phyloP scores from a whole-genome alignment of 2,888 invertebrate genomes.

The Cylindroiulus punctatus region DNA sequence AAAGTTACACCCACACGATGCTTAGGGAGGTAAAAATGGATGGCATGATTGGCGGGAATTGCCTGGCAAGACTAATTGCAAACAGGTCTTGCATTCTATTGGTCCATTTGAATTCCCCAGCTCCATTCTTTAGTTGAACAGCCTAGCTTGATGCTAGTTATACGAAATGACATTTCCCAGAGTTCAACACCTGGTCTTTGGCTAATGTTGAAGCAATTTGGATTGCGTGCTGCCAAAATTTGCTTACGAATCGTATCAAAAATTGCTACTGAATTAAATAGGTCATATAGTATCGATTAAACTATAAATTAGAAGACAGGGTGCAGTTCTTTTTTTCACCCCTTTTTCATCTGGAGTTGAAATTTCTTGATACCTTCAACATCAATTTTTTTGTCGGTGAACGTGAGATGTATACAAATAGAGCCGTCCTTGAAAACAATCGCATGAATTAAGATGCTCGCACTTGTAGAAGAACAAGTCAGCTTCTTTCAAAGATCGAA shows the following conservation, averaged over 20 bases:
- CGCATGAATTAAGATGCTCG: not conserved
- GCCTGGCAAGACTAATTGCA: too few species aligned
- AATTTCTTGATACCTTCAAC: not conserved
- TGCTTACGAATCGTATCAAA: not conserved
- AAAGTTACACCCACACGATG: too few species aligned
- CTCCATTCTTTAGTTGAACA: too few species aligned
- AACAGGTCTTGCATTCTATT: too few species aligned
- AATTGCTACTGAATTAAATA: not conserved
- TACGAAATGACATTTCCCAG: too few species aligned
- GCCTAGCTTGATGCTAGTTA: too few species aligned
- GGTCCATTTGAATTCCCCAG: too few species aligned
- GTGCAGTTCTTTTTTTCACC: not conserved
- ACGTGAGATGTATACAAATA: not conserved
- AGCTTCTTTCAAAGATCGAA: not conserved
- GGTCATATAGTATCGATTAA: slow-evolving; percentile 14
- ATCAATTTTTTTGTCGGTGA: not conserved
- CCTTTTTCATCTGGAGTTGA: not conserved
- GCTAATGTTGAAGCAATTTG: too few species aligned
- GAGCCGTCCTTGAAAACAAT: slow-evolving; percentile 19
- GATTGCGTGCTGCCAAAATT: not conserved
- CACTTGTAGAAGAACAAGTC: not conserved
- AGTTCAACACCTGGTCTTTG: too few species aligned
- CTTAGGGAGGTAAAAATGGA: too few species aligned
- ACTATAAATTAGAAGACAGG: not conserved
- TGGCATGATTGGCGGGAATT: too few species aligned